Evolutionary conservation across 2,797 vertebrate species (phyloP).

Genomic region (Cuculus canorus): DNA sequence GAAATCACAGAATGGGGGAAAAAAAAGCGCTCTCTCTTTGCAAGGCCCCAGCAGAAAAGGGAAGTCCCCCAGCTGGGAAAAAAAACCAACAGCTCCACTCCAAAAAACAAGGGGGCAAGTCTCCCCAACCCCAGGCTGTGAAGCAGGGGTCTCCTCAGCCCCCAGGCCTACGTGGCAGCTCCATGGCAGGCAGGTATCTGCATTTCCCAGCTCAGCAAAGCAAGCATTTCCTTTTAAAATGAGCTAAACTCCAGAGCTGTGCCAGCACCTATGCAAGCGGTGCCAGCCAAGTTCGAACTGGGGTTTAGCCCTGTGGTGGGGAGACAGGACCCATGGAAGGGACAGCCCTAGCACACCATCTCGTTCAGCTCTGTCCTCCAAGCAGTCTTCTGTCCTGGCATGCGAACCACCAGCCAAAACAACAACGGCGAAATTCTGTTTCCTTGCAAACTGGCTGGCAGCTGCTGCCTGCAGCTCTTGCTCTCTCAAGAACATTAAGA

Average conservation of each 20-base stretch:
- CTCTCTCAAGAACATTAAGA: fast-evolving
- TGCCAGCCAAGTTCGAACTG: neutral
- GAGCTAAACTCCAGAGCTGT: neutral
- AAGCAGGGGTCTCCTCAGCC: neutral
- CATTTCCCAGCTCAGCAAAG: neutral
- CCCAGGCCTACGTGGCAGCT: neutral
- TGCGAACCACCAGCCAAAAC: fast-evolving
- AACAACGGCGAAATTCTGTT: neutral
- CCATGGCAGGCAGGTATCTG: neutral
- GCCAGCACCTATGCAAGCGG: neutral
- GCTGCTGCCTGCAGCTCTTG: neutral
- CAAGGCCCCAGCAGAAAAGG: neutral
- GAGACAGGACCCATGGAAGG: fast-evolving
- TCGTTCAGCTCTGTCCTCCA: neutral
- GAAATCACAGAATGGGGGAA: neutral
- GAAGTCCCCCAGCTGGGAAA: neutral
- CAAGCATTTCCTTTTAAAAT: neutral
- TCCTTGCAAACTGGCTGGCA: neutral
- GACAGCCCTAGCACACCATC: neutral
- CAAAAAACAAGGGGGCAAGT: neutral
- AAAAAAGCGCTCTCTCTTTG: neutral
- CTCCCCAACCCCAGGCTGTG: neutral
- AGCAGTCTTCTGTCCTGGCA: neutral
- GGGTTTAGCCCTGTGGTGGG: neutral
- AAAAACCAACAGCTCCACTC: neutral